Base-by-base conservation (phyloP, 2,113 vertebrate genomes). In the Marmota monax region DNA sequence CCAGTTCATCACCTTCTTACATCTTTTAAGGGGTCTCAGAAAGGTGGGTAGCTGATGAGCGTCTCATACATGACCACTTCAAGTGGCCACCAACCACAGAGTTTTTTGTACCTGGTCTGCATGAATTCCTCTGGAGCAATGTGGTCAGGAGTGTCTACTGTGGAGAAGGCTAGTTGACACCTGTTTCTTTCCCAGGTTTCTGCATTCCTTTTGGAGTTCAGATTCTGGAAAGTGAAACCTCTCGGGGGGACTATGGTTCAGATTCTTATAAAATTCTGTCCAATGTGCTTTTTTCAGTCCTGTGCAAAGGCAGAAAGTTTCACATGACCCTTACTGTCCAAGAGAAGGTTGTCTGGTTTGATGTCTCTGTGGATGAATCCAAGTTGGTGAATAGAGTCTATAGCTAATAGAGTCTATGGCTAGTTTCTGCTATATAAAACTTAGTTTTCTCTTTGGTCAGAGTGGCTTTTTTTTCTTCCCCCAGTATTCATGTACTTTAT, bases 1-100 rank as follows among this genome's bases (percentile, higher is more conserved):
- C 99, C 99, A 99, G 97, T 99, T 99, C 99, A 99, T 99, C 94
- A 99, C 99, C 95, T 99, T 99, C 98, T 99, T 99, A n/a, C 99
- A 99, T 99, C 98, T 99, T 99, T 97, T 99, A 99, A 94, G 99
- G 99, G 3, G 99, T 99, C 98, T 99, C 99, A 0, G 99, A 99
- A 99, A 0, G 99, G 99, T 42, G 99, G 99, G 93, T 99, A 99
- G 92, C 99, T 99, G 0, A 99, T 99, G 95, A 99, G 92, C 99
- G 99, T 99, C 98, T 99, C 99, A 1, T 99, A 99, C 99, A 99
- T 99, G 98, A 99, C 99, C 98, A 99, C 99, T 2, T 99, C 99
- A 6, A 99, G 99, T 4, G 99, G 99, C 99, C 99, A 99, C 99
- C 99, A 99, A 78, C 99, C 99, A 88, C 99, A 99, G 0, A 99